Base-by-base conservation (phyloP, 1,140 invertebrate species). In the Diuraphis noxia region DNA sequence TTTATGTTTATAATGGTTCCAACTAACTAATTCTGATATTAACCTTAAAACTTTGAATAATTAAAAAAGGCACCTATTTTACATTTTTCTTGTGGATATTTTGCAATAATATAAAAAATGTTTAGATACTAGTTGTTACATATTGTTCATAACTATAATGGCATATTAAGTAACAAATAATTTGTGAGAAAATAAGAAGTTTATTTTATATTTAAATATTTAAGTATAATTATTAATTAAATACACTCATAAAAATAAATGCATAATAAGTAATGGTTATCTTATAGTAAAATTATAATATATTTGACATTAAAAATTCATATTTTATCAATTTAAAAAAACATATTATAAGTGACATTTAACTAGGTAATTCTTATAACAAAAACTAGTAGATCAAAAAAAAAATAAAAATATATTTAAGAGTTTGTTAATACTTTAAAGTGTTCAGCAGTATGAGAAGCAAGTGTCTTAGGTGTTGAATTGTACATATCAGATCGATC, bases 401-500 rank as follows among this genome's bases (percentile, higher is more conserved):
- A 79, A 30, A 10, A 13, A 43, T n/a, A n/a, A n/a, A n/a, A n/a
- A n/a, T n/a, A 49, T 10, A 46, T 49, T 79, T 77, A 89, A 9
- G 40, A 72, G 9, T 63, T 38, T 23, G 13, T 38, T 30, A 91
- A 30, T 30, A 82, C 77, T 91, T 91, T 91, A 25, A 82, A 91
- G 25, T 91, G 89, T 25, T 49, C 34, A 52, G 77, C 77, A 49
- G 89, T n/a, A 4, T 81, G 36, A 36, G 77, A 30, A 36, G 43
- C 30, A 91, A 25, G 79, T 81, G 21, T 36, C 1, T 8, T 46
- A n/a, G 72, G 2, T 4, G 23, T 21, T 52, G 77, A 79, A 36
- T 79, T n/a, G 13, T 92, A 41, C 85, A 96, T 92, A 92, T 96
- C 95, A 92, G 94, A 95, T 92, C 96, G 93, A 92, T 96, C 95